A percentile compares a stretch with the other conserved stretches of the same genome.
phyloP scores from a whole-genome alignment of 2,888 invertebrate genomes.

The Acanthosepion pharaonis region DNA sequence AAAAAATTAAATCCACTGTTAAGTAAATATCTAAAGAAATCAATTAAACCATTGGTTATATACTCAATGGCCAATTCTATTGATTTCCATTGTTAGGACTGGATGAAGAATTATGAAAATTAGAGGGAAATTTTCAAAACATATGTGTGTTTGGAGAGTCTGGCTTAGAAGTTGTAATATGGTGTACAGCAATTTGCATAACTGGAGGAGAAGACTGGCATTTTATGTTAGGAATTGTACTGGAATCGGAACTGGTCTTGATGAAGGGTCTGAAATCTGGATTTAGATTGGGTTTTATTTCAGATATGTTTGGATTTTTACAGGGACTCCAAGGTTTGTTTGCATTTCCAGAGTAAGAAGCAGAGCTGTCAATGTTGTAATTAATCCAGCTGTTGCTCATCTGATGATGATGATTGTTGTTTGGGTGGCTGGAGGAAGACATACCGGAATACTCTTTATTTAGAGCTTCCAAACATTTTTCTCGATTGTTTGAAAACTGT shows the following conservation, averaged over 20 bases:
- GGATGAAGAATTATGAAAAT: neutral
- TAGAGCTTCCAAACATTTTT: conserved; percentile 65
- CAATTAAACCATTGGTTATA: too few relatives aligned
- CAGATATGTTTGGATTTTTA: neutral
- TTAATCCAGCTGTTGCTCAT: neutral
- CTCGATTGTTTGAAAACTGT: conserved; percentile 66
- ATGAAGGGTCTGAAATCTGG: conserved; percentile 24
- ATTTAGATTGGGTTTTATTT: neutral
- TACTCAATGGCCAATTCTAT: neutral
- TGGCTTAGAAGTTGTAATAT: conserved; percentile 34
- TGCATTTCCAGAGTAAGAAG: neutral
- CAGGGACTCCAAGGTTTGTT: neutral
- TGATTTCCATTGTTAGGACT: conserved; percentile 12
- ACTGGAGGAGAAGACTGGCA: conserved; percentile 34
- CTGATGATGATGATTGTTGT: neutral
- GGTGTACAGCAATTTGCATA: conserved; percentile 38
- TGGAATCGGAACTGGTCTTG: neutral
- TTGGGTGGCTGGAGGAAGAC: neutral
- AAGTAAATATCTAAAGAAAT: too few relatives aligned
- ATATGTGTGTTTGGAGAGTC: neutral
- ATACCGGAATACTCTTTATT: conserved; percentile 60
- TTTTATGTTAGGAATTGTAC: conserved; percentile 43
- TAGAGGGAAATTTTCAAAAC: conserved; percentile 3
- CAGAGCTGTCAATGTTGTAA: too few relatives aligned
- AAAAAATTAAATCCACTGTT: too few relatives aligned